Evolutionary conservation across 2,888 invertebrate species (phyloP), one percentile per base, ranked within the genome.

Genomic region (Cryptophagus acutangulus): DNA sequence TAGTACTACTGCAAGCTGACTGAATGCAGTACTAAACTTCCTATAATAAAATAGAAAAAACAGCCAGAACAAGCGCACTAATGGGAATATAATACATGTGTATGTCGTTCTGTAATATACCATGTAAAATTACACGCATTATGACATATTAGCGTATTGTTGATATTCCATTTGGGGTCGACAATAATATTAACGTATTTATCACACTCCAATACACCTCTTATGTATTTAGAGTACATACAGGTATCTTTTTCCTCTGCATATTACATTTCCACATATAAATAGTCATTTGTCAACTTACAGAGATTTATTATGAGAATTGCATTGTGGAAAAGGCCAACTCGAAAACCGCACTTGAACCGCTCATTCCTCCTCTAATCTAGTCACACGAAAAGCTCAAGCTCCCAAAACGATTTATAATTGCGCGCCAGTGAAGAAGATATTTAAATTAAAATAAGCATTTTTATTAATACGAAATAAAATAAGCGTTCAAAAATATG

Each of bases 231-330:
- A n/a, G n/a, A n/a, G n/a, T 16, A 31, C n/a, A 38, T 45, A 48
- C 52, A 51, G 46, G 52, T 51, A 53, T 53, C 48, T 46, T 48
- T 46, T n/a, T n/a, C n/a, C n/a, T n/a, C n/a, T n/a, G n/a, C n/a
- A n/a, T n/a, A n/a, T n/a, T n/a, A n/a, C n/a, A n/a, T n/a, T n/a
- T n/a, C n/a, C n/a, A n/a, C n/a, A n/a, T n/a, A n/a, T n/a, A n/a
- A 53, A 52, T 54, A 49, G 53, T 53, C 48, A 59, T 59, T 59
- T 59, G 59, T 59, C 59, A 59, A 57, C 57, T 44, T 34, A 40
- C 28, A 31, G 41, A 57, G 59, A 59, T 59, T 59, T 59, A 59
- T 59, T 56, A 59, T 59, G 59, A 48, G 59, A 59, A 58, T 50
- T 49, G 40, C 43, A 50, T 48, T 46, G 44, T 45, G n/a, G n/a